phyloP scores from a whole-genome alignment of 2,888 invertebrate genomes.

The Sycophila texana region DNA sequence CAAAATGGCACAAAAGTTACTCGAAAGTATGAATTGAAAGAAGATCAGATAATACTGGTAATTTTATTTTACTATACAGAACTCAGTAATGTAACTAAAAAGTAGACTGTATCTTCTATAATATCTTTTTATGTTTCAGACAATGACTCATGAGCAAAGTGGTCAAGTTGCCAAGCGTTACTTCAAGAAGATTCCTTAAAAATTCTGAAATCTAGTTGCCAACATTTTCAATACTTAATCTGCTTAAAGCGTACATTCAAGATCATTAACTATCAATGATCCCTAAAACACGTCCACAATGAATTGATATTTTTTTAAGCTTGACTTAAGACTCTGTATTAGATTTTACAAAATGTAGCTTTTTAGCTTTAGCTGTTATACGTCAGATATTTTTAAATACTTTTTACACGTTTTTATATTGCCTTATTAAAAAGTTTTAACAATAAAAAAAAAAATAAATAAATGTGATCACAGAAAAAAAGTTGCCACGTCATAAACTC shows the following conservation, averaged over 20 bases:
- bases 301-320: constrained; percentile 44
- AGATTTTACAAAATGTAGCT: constrained; percentile 49
- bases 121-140: constrained; percentile 75
- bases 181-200: constrained; percentile 76
- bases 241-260: constrained; percentile 32
- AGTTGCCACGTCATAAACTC: not conserved
- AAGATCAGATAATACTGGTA: constrained; percentile 71
- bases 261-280: constrained; percentile 34
- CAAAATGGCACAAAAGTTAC: constrained; percentile 72
- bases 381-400: constrained; percentile 46
- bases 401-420: constrained; percentile 50
- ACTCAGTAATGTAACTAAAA: not conserved
- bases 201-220: not conserved
- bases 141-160: constrained; percentile 78
- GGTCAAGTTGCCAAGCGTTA: constrained; percentile 78
- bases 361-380: constrained; percentile 45
- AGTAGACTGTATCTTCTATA: no score
- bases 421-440: constrained; percentile 23
- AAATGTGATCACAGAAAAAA: constrained; percentile 40
- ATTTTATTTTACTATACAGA: constrained; percentile 43
- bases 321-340: constrained; percentile 38
- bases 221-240: constrained; percentile 23
- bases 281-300: constrained; percentile 25
- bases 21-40: constrained; percentile 75
- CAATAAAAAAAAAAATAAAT: constrained; percentile 41